Percentiles rank a stretch among this genome's conserved stretches.
These are phyloP conservation scores for Tachina lurida DNA, from an alignment of 2,888 invertebrate genomes.

Conservation along the genomic window DNA sequence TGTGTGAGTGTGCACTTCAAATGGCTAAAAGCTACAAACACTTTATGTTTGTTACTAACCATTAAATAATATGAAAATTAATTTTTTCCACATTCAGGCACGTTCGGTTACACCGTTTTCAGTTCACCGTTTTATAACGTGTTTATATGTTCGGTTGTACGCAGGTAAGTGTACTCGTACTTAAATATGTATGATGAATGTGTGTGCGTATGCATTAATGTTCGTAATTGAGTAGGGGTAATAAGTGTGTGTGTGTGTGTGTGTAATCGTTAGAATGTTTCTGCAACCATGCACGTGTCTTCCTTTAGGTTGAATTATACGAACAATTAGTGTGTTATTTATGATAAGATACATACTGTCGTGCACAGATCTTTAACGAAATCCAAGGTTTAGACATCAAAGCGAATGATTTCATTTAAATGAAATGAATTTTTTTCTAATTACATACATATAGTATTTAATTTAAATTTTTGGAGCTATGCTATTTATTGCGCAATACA, in stretches of 20 bases:
- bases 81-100: conserved; percentile 61
- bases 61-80: conserved; percentile 64
- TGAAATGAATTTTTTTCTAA: conserved; percentile 32
- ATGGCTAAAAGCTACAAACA: conserved; percentile 54
- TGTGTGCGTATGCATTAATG: not conserved
- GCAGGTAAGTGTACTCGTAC: not conserved
- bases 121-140: conserved; percentile 50
- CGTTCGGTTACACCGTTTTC: conserved; percentile 54
- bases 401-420: conserved; percentile 49
- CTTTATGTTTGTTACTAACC: conserved; percentile 41
- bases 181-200: not conserved
- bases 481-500: too few relatives aligned
- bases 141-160: conserved; percentile 25
- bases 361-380: not conserved
- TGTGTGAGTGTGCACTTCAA: conserved; percentile 4
- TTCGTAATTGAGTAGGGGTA: conserved; percentile 13
- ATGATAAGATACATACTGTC: not conserved
- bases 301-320: conserved; percentile 38
- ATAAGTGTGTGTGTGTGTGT: too few relatives aligned
- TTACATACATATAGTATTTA: too few relatives aligned
- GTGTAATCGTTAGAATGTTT: not conserved
- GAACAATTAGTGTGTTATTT: conserved; percentile 35
- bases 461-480: too few relatives aligned
- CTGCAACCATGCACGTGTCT: not conserved
- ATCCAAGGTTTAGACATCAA: conserved; percentile 29